Evolutionary conservation across 2,113 vertebrate species (phyloP), one percentile per base, ranked within the genome.

Genomic region (Okapia johnstoni): DNA sequence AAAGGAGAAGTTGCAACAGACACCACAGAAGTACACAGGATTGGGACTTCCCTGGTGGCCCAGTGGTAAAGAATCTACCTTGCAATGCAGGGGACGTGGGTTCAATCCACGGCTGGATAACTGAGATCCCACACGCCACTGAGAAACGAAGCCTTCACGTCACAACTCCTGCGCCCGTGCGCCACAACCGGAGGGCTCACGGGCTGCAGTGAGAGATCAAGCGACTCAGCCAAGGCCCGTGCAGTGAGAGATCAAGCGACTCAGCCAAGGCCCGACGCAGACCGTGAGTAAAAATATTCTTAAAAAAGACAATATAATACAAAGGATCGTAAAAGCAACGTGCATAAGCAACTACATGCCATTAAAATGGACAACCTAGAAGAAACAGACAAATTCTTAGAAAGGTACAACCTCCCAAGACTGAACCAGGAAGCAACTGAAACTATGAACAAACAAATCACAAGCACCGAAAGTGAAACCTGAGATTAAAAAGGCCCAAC

Each of bases 151-250:
- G 70, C 70, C 36, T 43, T 36, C 36, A 23, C 7, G 36, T 43
- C 70, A 73, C 21, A 43, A 2, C 36, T 12, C 25, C 66, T 3
- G 36, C 0, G 5, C 66, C 66, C 13, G 21, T 12, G 36, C 5
- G 1, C 36, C 66, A 7, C 21, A 12, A 25, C 36, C 3, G 14
- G 21, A 7, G 70, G 2, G 0, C 0, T 26, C 23, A 14, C 1
- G 11, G 7, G 36, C 70, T 25, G 36, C 70, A 73, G 28, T 7
- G 36, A 25, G 0, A 40, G 36, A 13, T 26, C 36, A 2, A 73
- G 70, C 0, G 11, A 43, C 36, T 25, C 19, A 14, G 14, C 11
- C 11, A 3, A 43, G 70, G 36, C 36, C 21, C 14, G 1, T n/a
- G n/a, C n/a, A n/a, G n/a, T n/a, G n/a, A n/a, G n/a, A n/a, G n/a